Evolutionary conservation across 2,888 invertebrate species (phyloP), one percentile per base, ranked within the genome.

Genomic region (Hesperia comma): DNA sequence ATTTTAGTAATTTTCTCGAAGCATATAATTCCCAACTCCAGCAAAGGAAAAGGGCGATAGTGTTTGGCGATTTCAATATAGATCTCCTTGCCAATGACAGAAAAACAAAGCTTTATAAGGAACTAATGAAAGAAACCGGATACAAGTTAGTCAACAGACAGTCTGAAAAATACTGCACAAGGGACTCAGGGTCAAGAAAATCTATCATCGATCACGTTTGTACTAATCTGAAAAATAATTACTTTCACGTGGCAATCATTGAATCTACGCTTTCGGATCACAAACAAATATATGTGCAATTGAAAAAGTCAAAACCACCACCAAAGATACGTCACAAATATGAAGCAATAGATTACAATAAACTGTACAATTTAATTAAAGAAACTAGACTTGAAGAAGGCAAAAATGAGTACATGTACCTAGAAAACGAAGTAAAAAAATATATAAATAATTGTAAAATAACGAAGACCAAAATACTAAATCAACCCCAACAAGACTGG

Each of bases 221-320:
- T 46, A 68, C 71, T 14, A 69, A 73, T 54, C n/a, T 73, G 15
- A 55, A 60, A 12, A 62, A 72, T 8, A 33, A 70, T 54, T 8
- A 40, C 26, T 61, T 66, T 19, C 62, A 32, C 37, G 57, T 70
- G 5, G 56, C 68, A 2, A 62, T 73, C 12, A 68, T 73, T 10
- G 74, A 76, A n/a, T 73, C 76, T 7, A 7, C 69, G 0, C 21
- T 75, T n/a, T 72, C 71, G 6, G 73, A 73, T 43, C 72, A 73
- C 41, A 74, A 70, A 33, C 74, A 73, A 17, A 55, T 72, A 26
- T 74, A 68, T n/a, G n/a, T n/a, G n/a, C n/a, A n/a, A n/a, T 33
- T 33, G 1, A 33, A 33, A 33, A 33, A 0, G 33, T 33, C 33
- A 7, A 33, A 33, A 8, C 33, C n/a, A n/a, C n/a, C n/a, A n/a